A percentile compares a stretch with the other conserved stretches of the same genome.
Evolutionary conservation across 2,113 vertebrate genomes (phyloP).

Genomic region (Cromileptes altivelis): DNA sequence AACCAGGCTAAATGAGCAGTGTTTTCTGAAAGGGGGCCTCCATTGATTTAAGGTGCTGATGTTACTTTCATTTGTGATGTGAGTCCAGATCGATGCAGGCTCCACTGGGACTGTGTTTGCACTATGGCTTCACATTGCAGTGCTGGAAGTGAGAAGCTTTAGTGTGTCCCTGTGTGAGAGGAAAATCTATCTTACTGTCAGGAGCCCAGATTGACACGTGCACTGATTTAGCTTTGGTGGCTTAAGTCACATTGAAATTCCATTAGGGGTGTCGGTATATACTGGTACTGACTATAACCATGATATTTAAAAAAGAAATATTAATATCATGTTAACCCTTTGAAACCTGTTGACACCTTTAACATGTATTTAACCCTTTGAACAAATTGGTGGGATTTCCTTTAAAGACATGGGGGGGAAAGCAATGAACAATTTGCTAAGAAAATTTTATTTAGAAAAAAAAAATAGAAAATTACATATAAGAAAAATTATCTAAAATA

Average conservation of each 20-base stretch:
- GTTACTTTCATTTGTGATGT: conserved; percentile 72
- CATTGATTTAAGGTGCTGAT: conserved; percentile 80
- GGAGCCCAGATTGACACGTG: neutral
- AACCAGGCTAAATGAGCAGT: conserved; percentile 31
- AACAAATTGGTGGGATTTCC: too few species aligned
- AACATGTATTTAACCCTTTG: too few species aligned
- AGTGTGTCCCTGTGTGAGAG: conserved; percentile 11
- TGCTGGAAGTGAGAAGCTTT: conserved; percentile 48
- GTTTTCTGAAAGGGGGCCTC: conserved; percentile 59
- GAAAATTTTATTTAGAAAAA: too few species aligned
- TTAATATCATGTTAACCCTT: too few species aligned
- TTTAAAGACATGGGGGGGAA: too few species aligned
- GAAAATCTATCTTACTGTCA: neutral
- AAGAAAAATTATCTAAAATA: too few species aligned
- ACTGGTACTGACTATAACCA: too few species aligned
- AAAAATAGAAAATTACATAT: too few species aligned
- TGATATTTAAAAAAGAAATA: too few species aligned
- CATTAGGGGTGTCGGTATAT: too few species aligned
- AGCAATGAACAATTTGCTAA: too few species aligned
- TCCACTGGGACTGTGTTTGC: conserved; percentile 57
- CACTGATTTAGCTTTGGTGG: neutral
- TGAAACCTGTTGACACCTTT: too few species aligned
- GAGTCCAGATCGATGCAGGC: conserved; percentile 77
- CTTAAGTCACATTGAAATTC: neutral
- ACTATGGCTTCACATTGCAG: conserved; percentile 68